phyloP scores from a whole-genome alignment of 2,797 vertebrate species.

The Enteromius paludinosus region DNA sequence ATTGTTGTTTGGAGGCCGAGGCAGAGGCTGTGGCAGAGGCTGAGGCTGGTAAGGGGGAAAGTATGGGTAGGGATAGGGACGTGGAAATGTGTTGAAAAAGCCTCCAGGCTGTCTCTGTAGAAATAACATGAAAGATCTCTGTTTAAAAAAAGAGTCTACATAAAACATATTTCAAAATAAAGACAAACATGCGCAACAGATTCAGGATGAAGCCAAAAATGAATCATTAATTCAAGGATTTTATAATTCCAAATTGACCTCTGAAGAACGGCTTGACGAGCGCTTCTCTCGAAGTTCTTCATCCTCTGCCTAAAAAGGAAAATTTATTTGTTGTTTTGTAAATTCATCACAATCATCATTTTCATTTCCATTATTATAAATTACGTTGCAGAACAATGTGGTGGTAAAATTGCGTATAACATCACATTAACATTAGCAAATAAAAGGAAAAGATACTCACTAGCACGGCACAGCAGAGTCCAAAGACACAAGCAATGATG shows the following conservation, averaged over 20 bases:
- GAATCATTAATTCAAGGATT: background rate
- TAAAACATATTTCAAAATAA: background rate
- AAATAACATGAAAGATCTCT: background rate
- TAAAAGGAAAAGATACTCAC: conserved; percentile 42
- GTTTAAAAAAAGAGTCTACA: background rate
- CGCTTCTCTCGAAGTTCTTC: conserved; percentile 49
- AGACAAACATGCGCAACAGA: background rate
- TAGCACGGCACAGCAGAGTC: conserved; percentile 29
- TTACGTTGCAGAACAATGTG: background rate
- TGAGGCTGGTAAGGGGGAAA: background rate
- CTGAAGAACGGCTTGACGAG: conserved; percentile 51
- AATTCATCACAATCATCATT: background rate
- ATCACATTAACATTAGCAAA: background rate
- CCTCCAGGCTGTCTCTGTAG: conserved; percentile 32
- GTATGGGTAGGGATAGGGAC: conserved; percentile 26
- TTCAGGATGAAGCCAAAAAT: background rate
- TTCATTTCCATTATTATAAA: background rate
- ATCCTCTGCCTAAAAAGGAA: conserved; percentile 31
- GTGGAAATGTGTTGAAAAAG: conserved; percentile 18
- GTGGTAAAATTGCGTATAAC: background rate
- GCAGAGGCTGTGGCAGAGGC: background rate
- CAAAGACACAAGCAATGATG: conserved; percentile 39
- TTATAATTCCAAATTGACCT: background rate
- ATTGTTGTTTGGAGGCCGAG: conserved; percentile 30
- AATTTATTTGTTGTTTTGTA: background rate